These are phyloP conservation scores for Acronicta aceris DNA, from an alignment of 2,888 invertebrate genomes.

Conservation along the genomic window DNA sequence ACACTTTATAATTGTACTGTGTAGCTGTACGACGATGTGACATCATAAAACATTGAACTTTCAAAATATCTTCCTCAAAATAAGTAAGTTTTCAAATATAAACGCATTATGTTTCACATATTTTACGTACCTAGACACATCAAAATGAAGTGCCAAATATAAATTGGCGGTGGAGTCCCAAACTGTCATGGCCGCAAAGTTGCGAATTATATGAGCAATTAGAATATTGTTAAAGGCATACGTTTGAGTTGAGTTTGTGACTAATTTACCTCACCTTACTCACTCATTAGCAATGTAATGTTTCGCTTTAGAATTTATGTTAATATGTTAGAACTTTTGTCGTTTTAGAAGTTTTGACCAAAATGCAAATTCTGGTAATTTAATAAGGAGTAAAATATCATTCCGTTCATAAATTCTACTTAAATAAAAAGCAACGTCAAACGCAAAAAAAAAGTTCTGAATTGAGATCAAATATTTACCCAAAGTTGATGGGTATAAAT, in stretches of 20 bases:
- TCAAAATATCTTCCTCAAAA: neutral
- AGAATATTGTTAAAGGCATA: constrained; percentile 44
- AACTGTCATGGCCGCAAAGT: constrained; percentile 55
- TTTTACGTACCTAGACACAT: constrained; percentile 7
- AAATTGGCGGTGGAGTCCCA: constrained; percentile 32
- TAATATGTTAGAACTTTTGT: neutral
- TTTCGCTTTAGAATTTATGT: constrained; percentile 6
- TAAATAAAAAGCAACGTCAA: too few species aligned
- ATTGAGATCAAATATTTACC: too few species aligned
- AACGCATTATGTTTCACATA: constrained; percentile 17
- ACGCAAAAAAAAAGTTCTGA: too few species aligned
- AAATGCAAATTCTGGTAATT: too few species aligned
- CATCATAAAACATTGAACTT: neutral
- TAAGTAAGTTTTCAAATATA: constrained; percentile 16
- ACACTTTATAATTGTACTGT: too few species aligned
- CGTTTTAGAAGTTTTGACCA: neutral
- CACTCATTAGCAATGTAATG: neutral
- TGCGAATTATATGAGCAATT: constrained; percentile 57
- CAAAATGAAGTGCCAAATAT: constrained; percentile 35
- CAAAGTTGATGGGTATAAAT: too few species aligned
- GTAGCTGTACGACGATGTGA: too few species aligned
- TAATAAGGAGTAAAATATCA: too few species aligned
- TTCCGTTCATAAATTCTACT: too few species aligned
- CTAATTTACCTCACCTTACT: constrained; percentile 12
- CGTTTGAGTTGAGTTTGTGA: constrained; percentile 22